A percentile compares a stretch with the other conserved stretches of the same genome.
phyloP scores from a whole-genome alignment of 2,797 vertebrate species.

The Diceros bicornis region DNA sequence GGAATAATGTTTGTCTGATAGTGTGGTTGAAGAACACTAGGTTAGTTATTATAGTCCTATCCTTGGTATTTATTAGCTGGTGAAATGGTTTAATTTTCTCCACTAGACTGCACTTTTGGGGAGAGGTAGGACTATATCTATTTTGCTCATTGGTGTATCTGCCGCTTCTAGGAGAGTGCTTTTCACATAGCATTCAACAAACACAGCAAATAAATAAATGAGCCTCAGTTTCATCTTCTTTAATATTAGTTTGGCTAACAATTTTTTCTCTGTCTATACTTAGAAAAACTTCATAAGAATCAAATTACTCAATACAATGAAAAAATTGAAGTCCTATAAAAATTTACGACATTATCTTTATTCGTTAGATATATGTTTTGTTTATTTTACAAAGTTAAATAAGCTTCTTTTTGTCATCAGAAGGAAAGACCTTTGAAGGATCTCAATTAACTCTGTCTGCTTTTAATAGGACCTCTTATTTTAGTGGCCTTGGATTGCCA shows the following conservation, averaged over 20 bases:
- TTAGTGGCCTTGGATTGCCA: not conserved
- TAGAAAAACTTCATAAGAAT: conserved; percentile 11
- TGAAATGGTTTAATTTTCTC: not conserved
- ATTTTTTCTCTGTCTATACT: not conserved
- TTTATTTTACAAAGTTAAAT: conserved; percentile 34
- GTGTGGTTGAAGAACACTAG: not conserved
- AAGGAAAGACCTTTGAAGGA: not conserved
- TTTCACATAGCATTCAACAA: not conserved
- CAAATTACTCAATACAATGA: conserved; percentile 11
- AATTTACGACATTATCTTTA: not conserved
- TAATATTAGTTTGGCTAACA: not conserved
- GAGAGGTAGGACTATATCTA: not conserved
- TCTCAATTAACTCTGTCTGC: not conserved
- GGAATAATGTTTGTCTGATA: not conserved
- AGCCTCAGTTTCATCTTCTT: not conserved
- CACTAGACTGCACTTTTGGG: not conserved
- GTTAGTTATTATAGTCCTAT: not conserved
- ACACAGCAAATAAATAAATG: not conserved
- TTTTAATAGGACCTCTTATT: conserved; percentile 13
- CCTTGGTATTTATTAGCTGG: not conserved
- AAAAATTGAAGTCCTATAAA: not conserved
- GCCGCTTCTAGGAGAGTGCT: not conserved
- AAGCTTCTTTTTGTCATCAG: conserved; percentile 9
- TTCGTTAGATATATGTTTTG: not conserved
- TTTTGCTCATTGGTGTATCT: not conserved